These are phyloP conservation scores for Drosophila glabriapex DNA, from an alignment of 2,888 invertebrate species.

Conservation along the genomic window DNA sequence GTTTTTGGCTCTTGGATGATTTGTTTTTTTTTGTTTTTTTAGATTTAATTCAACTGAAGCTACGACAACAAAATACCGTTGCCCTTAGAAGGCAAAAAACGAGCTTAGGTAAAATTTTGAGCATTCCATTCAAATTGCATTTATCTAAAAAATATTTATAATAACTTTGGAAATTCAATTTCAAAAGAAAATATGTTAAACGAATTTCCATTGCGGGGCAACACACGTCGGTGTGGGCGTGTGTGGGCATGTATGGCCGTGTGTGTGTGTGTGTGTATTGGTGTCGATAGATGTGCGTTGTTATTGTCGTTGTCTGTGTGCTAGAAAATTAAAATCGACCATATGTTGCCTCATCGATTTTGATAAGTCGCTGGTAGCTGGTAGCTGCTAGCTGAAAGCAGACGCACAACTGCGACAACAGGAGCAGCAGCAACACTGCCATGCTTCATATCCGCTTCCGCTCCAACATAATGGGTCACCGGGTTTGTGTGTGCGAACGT, in stretches of 20 bases:
- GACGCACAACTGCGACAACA: conserved; percentile 38
- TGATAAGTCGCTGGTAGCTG: conserved; percentile 71
- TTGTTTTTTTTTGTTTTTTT: conserved; percentile 35
- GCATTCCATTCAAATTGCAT: conserved; percentile 75
- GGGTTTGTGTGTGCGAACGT: conserved; percentile 26
- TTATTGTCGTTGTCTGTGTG: conserved; percentile 36
- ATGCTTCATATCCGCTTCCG: conserved; percentile 80
- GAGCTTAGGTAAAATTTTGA: conserved; percentile 45
- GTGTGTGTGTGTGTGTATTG: conserved; percentile 9
- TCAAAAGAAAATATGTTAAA: conserved; percentile 79
- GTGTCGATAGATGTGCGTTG: conserved; percentile 46
- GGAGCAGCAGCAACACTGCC: conserved; percentile 11
- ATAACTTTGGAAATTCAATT: conserved; percentile 79
- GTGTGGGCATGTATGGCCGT: conserved; percentile 17
- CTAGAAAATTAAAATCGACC: conserved; percentile 78
- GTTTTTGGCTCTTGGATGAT: conserved; percentile 44
- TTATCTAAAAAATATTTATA: conserved; percentile 74
- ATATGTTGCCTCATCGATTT: conserved; percentile 81
- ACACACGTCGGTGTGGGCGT: conserved; percentile 9
- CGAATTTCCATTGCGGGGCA: conserved; percentile 59
- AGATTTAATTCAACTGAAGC: conserved; percentile 6
- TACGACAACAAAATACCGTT: conserved; percentile 15
- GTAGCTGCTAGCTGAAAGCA: conserved; percentile 20
- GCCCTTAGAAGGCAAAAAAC: conserved; percentile 18
- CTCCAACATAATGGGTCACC: conserved; percentile 70